Evolutionary conservation across 2,113 vertebrate species (phyloP).

Genomic region (Mormyrus lacerda): DNA sequence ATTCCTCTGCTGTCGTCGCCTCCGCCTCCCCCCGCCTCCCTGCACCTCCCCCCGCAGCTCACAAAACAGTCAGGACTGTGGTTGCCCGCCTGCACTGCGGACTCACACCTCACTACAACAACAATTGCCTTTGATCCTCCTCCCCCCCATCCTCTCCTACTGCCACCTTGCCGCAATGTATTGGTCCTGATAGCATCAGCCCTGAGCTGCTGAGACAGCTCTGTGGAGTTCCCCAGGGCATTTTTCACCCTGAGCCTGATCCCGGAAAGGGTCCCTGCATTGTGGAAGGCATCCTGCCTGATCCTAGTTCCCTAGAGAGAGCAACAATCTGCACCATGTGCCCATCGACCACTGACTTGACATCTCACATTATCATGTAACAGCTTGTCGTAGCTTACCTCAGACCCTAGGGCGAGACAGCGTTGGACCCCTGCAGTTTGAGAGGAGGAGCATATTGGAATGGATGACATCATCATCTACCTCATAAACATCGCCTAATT

Average conservation of each 20-base stretch:
- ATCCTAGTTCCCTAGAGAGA: neutral
- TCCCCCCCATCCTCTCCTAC: neutral
- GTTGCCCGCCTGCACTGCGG: neutral
- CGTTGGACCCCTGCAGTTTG: neutral
- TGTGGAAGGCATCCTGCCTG: neutral
- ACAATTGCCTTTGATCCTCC: neutral
- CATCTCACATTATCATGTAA: neutral
- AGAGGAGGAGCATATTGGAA: neutral
- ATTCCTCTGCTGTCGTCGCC: neutral
- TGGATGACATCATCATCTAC: neutral
- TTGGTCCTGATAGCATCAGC: neutral
- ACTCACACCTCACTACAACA: neutral
- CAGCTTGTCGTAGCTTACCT: neutral
- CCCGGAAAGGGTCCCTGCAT: neutral
- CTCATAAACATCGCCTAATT: neutral
- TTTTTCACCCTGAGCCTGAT: neutral
- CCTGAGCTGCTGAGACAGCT: neutral
- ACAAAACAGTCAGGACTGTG: neutral
- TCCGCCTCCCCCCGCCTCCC: neutral
- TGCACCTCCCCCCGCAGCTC: neutral
- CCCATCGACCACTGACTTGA: neutral
- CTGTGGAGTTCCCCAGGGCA: neutral
- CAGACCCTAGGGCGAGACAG: neutral
- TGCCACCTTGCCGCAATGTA: neutral
- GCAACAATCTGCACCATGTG: neutral